phyloP scores from a whole-genome alignment of 2,797 vertebrate genomes.

The Prionace glauca region DNA sequence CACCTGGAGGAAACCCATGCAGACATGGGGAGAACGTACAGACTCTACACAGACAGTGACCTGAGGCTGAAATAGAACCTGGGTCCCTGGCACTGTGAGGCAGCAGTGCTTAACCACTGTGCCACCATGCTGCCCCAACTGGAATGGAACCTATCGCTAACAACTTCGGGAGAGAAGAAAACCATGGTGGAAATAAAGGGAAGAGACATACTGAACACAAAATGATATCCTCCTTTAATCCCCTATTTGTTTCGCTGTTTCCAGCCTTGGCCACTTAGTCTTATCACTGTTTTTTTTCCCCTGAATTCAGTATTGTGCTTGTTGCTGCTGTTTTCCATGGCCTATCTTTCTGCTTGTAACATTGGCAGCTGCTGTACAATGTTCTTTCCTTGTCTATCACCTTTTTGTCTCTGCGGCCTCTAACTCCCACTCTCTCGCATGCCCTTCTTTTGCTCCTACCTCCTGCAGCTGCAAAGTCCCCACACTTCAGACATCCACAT shows the following conservation, averaged over 20 bases:
- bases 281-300: not conserved
- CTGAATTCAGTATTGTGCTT: not conserved
- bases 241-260: not conserved
- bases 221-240: not conserved
- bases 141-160: not conserved
- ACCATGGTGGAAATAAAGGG: not conserved
- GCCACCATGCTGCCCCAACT: too few species aligned
- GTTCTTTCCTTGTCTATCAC: not conserved
- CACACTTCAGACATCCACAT: not conserved
- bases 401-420: not conserved
- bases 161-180: not conserved
- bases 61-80: too few species aligned
- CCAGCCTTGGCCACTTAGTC: not conserved
- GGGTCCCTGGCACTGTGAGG: too few species aligned
- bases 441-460: not conserved
- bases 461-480: not conserved
- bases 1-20: too few species aligned
- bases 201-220: not conserved
- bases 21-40: too few species aligned
- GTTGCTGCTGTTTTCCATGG: not conserved
- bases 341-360: not conserved
- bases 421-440: not conserved
- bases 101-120: too few species aligned
- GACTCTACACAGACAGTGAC: too few species aligned
- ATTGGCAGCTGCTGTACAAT: not conserved